Conservation (phyloP, 1,140 invertebrate genomes). For the Plutomurus gul region DNA sequence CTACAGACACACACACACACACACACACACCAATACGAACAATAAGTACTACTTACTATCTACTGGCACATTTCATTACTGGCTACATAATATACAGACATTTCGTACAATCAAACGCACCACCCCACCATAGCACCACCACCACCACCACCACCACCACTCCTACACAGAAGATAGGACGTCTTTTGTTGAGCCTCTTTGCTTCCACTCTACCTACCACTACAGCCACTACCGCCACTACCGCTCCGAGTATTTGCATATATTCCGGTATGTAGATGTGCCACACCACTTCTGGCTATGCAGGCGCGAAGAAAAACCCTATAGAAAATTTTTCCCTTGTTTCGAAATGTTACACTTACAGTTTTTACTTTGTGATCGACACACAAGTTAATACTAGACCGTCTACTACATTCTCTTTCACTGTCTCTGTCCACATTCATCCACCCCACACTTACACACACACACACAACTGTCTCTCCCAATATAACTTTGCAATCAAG, state of each 20-base stretch:
- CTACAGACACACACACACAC: not conserved
- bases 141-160: not conserved
- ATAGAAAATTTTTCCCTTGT: not conserved
- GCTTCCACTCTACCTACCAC: too few relatives aligned
- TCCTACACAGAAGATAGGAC: not conserved
- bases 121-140: too few relatives aligned
- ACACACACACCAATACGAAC: not conserved
- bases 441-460: not conserved
- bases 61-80: not conserved
- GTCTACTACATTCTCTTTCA: not conserved
- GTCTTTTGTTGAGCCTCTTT: too few relatives aligned
- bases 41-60: not conserved
- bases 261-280: too few relatives aligned
- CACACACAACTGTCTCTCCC: not conserved
- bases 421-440: not conserved
- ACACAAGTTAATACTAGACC: constrained; percentile 19
- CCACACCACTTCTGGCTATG: too few relatives aligned
- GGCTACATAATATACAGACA: too few relatives aligned
- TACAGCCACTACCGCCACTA: too few relatives aligned
- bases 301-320: constrained; percentile 2
- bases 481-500: not conserved
- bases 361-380: constrained; percentile 11
- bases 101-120: too few relatives aligned
- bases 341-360: constrained; percentile 1
- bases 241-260: too few relatives aligned